Evolutionary conservation across 2,113 vertebrate genomes (phyloP).

Genomic region (Pseudopipra pipra): DNA sequence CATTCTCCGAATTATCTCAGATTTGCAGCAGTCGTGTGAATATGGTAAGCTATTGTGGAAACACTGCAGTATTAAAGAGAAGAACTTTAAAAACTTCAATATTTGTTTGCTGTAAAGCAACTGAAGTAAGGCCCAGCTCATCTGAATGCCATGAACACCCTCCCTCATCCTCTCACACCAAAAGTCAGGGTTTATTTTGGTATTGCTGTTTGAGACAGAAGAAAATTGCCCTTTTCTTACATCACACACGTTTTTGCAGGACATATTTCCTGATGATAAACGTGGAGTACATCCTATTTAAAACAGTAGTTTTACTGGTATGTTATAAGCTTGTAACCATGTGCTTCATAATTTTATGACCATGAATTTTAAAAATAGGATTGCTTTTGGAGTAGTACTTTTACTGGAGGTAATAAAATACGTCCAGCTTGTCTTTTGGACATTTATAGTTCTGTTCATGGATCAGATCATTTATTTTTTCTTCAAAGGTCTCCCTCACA

Average conservation of each 20-base stretch:
- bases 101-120: not conserved
- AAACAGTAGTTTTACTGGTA: not conserved
- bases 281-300: not conserved
- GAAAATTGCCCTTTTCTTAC: not conserved
- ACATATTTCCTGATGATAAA: not conserved
- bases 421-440: not conserved
- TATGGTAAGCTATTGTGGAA: slow-evolving; percentile 80
- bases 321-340: not conserved
- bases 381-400: not conserved
- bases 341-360: not conserved
- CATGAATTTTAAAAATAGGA: not conserved
- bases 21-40: slow-evolving; percentile 95
- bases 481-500: not conserved
- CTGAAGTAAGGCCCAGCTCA: not conserved
- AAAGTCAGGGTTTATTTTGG: not conserved
- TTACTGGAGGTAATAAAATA: not conserved
- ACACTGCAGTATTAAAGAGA: not conserved
- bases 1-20: slow-evolving; percentile 96
- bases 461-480: not conserved
- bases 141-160: not conserved
- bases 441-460: not conserved
- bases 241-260: not conserved
- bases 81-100: not conserved
- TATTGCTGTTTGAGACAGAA: not conserved
- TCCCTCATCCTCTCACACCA: not conserved